phyloP scores from a whole-genome alignment of 2,888 invertebrate genomes.

The Mechanitis messenoides region DNA sequence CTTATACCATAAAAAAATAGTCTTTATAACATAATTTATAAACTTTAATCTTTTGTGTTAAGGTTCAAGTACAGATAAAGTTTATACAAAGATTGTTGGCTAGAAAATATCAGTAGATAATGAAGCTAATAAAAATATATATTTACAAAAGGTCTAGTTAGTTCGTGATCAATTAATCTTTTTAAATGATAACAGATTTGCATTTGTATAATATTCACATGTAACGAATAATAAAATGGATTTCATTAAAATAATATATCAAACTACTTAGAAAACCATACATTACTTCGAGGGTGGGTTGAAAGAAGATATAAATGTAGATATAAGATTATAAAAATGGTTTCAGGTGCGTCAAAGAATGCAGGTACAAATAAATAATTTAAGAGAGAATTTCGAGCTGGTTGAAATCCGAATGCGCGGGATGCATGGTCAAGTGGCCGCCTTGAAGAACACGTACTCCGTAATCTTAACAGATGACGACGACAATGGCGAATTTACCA shows the following conservation, averaged over 20 bases:
- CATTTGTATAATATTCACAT: background rate
- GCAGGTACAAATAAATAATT: slow-evolving; percentile 80
- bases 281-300: too few relatives aligned
- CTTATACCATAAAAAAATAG: too few relatives aligned
- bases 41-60: too few relatives aligned
- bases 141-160: background rate
- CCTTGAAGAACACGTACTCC: slow-evolving; percentile 71
- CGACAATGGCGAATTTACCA: slow-evolving; percentile 32
- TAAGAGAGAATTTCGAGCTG: slow-evolving; percentile 82
- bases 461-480: slow-evolving; percentile 48
- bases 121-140: background rate
- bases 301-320: background rate
- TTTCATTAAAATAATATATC: background rate
- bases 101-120: background rate
- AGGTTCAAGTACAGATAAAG: too few relatives aligned
- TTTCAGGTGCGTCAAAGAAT: slow-evolving; percentile 80
- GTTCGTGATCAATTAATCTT: slow-evolving; percentile 4
- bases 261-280: background rate
- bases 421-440: slow-evolving; percentile 79
- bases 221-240: background rate
- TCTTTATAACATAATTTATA: too few relatives aligned
- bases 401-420: slow-evolving; percentile 79
- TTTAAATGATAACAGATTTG: background rate
- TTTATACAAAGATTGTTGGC: too few relatives aligned
- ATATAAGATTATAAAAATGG: slow-evolving; percentile 7